Conservation (phyloP, 2,888 invertebrate genomes). For the Hypolimnas misippus region DNA sequence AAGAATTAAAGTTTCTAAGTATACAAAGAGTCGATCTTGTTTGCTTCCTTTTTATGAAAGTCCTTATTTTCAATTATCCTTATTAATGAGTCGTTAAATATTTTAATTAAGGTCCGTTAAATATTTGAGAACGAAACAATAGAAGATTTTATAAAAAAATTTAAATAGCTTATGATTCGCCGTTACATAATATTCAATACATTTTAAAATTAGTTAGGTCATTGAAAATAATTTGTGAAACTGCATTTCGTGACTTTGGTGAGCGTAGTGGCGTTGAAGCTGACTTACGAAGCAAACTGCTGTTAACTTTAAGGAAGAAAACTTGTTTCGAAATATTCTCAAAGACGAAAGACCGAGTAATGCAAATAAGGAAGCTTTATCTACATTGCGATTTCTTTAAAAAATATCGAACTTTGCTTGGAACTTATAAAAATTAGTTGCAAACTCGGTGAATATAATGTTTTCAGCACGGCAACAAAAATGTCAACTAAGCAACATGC, state of each 20-base stretch:
- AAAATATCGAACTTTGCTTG: constrained; percentile 51
- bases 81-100: too few species aligned
- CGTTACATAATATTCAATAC: constrained; percentile 7
- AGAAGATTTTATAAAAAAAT: too few species aligned
- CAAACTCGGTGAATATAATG: constrained; percentile 49
- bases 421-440: constrained; percentile 61
- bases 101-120: too few species aligned
- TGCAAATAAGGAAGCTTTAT: constrained; percentile 63
- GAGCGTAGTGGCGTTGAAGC: constrained; percentile 52
- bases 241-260: constrained; percentile 51
- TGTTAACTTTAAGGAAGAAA: constrained; percentile 70
- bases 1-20: too few species aligned
- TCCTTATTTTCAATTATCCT: too few species aligned
- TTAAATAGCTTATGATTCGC: neutral
- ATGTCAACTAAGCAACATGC: constrained; percentile 36
- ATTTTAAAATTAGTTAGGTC: constrained; percentile 24
- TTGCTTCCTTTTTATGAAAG: too few species aligned
- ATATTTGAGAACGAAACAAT: too few species aligned
- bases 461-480: constrained; percentile 48
- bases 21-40: too few species aligned
- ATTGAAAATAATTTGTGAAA: constrained; percentile 30
- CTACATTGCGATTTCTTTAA: constrained; percentile 55
- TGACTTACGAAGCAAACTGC: constrained; percentile 67
- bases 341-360: constrained; percentile 59
- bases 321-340: constrained; percentile 69